Percentiles rank a stretch among this genome's conserved stretches.
These are phyloP conservation scores for Gerris buenoi DNA, from an alignment of 1,140 invertebrate species.

Conservation along the genomic window DNA sequence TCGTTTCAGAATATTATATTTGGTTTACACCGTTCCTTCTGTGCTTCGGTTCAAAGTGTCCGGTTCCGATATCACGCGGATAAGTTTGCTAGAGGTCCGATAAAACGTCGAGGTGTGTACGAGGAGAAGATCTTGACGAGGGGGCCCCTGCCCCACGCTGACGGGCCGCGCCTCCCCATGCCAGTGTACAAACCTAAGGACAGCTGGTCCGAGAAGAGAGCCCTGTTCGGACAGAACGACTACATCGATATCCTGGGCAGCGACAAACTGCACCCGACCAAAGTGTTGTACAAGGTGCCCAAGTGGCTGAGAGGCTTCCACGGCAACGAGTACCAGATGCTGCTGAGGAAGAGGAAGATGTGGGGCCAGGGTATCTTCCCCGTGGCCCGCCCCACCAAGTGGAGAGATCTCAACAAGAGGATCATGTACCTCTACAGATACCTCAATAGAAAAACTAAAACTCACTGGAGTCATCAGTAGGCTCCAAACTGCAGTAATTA, in stretches of 20 bases:
- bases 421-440: slow-evolving; percentile 55
- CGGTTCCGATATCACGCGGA: slow-evolving; percentile 51
- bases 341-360: slow-evolving; percentile 59
- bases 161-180: slow-evolving; percentile 37
- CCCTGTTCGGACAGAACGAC: slow-evolving; percentile 88
- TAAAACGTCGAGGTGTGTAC: slow-evolving; percentile 52
- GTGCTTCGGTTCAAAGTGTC: slow-evolving; percentile 22
- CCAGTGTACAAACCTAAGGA: slow-evolving; percentile 55
- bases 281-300: slow-evolving; percentile 68
- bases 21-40: neutral
- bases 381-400: slow-evolving; percentile 51
- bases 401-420: slow-evolving; percentile 53
- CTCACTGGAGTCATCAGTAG: slow-evolving; percentile 20
- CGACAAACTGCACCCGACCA: slow-evolving; percentile 61
- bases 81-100: slow-evolving; percentile 40
- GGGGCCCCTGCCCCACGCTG: slow-evolving; percentile 49
- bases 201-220: slow-evolving; percentile 55
- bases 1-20: neutral
- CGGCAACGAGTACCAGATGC: slow-evolving; percentile 72
- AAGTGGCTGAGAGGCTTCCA: slow-evolving; percentile 68
- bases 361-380: slow-evolving; percentile 39
- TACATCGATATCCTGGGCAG: slow-evolving; percentile 88
- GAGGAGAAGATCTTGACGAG: slow-evolving; percentile 44
- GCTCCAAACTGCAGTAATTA: too few species aligned
- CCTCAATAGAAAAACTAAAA: slow-evolving; percentile 64